Evolutionary conservation across 1,140 invertebrate species (phyloP).

Genomic region (Neelides sp.): DNA sequence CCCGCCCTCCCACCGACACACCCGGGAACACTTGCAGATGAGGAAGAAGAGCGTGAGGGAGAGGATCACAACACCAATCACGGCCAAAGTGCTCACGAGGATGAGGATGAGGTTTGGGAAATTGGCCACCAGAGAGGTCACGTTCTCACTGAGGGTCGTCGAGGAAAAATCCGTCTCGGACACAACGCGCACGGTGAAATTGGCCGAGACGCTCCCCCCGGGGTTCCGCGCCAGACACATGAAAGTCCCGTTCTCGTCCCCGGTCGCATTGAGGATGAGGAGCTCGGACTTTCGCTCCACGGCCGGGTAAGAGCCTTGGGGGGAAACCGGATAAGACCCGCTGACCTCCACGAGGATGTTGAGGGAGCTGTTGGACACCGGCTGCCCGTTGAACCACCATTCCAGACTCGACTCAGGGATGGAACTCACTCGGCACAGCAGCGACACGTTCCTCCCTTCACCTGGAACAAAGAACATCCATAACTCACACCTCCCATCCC

Average conservation of each 20-base stretch:
- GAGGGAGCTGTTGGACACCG: slow-evolving; percentile 23
- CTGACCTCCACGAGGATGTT: slow-evolving; percentile 34
- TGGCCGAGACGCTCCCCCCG: slow-evolving; percentile 57
- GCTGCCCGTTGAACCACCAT: slow-evolving; percentile 60
- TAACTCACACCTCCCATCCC: too few species aligned
- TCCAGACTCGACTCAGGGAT: slow-evolving; percentile 61
- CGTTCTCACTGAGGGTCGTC: slow-evolving; percentile 30
- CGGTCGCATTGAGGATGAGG: slow-evolving; percentile 57
- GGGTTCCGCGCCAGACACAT: slow-evolving; percentile 67
- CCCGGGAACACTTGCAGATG: slow-evolving; percentile 26
- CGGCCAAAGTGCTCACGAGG: slow-evolving; percentile 46
- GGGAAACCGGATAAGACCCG: slow-evolving; percentile 33
- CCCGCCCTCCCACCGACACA: slow-evolving; percentile 3
- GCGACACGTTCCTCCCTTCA: slow-evolving; percentile 62
- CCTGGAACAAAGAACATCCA: slow-evolving; percentile 23
- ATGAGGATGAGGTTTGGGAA: slow-evolving; percentile 41
- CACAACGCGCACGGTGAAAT: slow-evolving; percentile 60
- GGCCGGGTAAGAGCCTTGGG: slow-evolving; percentile 48
- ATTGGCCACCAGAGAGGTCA: slow-evolving; percentile 46
- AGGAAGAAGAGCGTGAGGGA: slow-evolving; percentile 14
- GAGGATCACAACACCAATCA: slow-evolving; percentile 45
- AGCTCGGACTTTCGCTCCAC: slow-evolving; percentile 60
- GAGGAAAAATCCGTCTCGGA: slow-evolving; percentile 43
- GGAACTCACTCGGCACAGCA: slow-evolving; percentile 62
- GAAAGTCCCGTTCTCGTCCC: slow-evolving; percentile 65